Evolutionary conservation across 1,140 invertebrate species (phyloP).

Genomic region (Drosophila setifemur): DNA sequence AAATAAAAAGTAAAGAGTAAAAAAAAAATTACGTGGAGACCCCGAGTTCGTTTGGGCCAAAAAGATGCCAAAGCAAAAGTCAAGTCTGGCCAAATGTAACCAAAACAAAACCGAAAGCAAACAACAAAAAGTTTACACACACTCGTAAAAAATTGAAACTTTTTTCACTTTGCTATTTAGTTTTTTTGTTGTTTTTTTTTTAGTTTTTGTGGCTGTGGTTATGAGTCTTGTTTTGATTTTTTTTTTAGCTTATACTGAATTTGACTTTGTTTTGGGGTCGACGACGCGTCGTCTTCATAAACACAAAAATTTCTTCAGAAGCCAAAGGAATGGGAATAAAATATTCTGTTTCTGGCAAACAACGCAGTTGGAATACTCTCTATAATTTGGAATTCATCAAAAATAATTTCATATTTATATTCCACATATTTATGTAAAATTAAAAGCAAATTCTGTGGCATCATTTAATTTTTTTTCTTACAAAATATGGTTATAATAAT

Average conservation of each 20-base stretch:
- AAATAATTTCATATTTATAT: neutral
- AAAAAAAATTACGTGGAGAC: too few relatives aligned
- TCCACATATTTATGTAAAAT: too few relatives aligned
- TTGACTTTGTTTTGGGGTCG: constrained; percentile 29
- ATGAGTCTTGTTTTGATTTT: too few relatives aligned
- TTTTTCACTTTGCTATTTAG: constrained; percentile 21
- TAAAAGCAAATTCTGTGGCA: too few relatives aligned
- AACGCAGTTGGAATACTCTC: constrained; percentile 20
- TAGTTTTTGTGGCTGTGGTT: constrained; percentile 19
- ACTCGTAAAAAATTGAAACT: constrained; percentile 19
- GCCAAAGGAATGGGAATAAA: constrained; percentile 21
- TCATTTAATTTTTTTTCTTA: too few relatives aligned
- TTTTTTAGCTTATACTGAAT: constrained; percentile 5
- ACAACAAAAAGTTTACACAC: constrained; percentile 33
- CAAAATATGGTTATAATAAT: too few relatives aligned
- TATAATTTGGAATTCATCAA: too few relatives aligned
- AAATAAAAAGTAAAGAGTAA: too few relatives aligned
- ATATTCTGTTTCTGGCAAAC: neutral
- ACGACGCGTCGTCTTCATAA: constrained; percentile 52
- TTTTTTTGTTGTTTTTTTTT: constrained; percentile 38
- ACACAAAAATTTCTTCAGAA: constrained; percentile 53
- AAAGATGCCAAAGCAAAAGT: constrained; percentile 55
- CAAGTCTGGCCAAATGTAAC: constrained; percentile 60
- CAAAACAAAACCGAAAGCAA: constrained; percentile 52
- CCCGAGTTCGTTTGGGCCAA: constrained; percentile 47